Evolutionary conservation across 2,797 vertebrate genomes (phyloP).

Genomic region (Morus bassanus): DNA sequence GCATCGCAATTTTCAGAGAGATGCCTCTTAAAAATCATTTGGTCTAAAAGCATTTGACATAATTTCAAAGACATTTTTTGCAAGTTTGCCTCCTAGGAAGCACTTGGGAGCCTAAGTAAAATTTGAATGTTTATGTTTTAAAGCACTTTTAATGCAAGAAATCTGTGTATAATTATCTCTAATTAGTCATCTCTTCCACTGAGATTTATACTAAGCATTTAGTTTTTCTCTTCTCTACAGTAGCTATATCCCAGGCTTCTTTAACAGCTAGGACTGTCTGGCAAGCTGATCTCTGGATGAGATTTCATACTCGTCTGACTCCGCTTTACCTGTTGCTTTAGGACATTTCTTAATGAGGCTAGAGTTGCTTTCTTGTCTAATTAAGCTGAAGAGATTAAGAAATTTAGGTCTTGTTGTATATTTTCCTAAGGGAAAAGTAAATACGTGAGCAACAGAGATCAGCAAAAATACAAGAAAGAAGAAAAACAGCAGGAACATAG

Average conservation of each 20-base stretch:
- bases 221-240: constrained; percentile 7
- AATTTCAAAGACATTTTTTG: constrained; percentile 21
- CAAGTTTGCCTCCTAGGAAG: constrained; percentile 39
- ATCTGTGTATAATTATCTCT: constrained; percentile 60
- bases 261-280: constrained; percentile 24
- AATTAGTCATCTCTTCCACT: constrained; percentile 62
- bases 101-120: constrained; percentile 55
- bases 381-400: constrained; percentile 56
- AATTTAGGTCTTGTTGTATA: constrained; percentile 34
- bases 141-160: constrained; percentile 67
- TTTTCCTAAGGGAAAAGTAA: constrained; percentile 46
- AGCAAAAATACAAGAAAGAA: constrained; percentile 48
- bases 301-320: neutral
- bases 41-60: constrained; percentile 4
- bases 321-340: constrained; percentile 54
- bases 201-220: constrained; percentile 52
- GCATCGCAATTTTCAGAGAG: neutral
- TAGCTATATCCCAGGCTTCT: constrained; percentile 22
- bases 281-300: constrained; percentile 20
- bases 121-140: constrained; percentile 68
- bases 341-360: constrained; percentile 53
- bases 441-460: constrained; percentile 39
- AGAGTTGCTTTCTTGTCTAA: constrained; percentile 51
- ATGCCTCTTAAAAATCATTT: constrained; percentile 1
- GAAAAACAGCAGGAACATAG: neutral